Conservation (phyloP, 2,888 invertebrate genomes). For the Helleia helle region DNA sequence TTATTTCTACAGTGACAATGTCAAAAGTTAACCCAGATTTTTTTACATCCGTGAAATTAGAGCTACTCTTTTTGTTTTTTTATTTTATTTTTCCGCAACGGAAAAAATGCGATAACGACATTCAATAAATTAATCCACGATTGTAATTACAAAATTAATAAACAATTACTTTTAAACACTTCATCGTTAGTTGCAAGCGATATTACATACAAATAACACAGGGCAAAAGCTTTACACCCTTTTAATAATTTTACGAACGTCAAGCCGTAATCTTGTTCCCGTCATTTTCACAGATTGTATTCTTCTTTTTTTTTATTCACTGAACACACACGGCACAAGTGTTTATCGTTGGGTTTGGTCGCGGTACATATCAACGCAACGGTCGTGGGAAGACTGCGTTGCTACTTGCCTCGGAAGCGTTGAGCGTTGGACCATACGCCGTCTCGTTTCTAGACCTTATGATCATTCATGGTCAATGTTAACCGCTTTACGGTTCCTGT, state of each 20-base stretch:
- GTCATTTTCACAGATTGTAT: slow-evolving; percentile 22
- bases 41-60: no score
- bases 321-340: slow-evolving; percentile 29
- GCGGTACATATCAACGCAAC: slow-evolving; percentile 53
- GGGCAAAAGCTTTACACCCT: slow-evolving; percentile 51
- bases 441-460: slow-evolving; percentile 25
- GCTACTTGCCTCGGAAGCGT: slow-evolving; percentile 17
- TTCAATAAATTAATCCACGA: not conserved
- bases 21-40: no score
- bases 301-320: slow-evolving; percentile 19
- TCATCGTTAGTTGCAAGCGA: slow-evolving; percentile 20
- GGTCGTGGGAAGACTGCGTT: slow-evolving; percentile 46
- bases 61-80: no score
- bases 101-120: slow-evolving; percentile 1
- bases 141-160: not conserved
- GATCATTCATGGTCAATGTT: slow-evolving; percentile 54
- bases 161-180: slow-evolving; percentile 8
- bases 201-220: slow-evolving; percentile 38
- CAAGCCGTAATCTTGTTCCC: slow-evolving; percentile 32
- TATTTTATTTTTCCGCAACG: no score
- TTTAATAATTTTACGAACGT: slow-evolving; percentile 56
- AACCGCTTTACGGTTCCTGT: slow-evolving; percentile 33
- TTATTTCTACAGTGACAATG: no score
- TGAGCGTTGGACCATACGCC: slow-evolving; percentile 34
- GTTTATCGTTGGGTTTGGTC: slow-evolving; percentile 26